These are phyloP conservation scores for Atherinosoma microstoma DNA, from an alignment of 2,797 vertebrate genomes.

Conservation along the genomic window DNA sequence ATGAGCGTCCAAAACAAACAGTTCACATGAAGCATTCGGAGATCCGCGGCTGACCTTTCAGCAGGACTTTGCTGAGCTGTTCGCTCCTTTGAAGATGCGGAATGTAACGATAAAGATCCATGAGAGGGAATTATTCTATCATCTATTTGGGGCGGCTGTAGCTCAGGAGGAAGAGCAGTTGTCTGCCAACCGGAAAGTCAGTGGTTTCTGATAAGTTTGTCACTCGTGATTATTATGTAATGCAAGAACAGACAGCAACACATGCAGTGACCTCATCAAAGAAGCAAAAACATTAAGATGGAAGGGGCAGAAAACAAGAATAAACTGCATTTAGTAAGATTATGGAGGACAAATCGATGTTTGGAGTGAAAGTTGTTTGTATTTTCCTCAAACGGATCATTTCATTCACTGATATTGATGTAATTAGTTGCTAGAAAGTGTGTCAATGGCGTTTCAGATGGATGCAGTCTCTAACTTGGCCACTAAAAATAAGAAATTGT, in stretches of 20 bases:
- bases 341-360: background rate
- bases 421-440: no score
- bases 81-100: background rate
- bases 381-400: background rate
- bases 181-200: no score
- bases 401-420: no score
- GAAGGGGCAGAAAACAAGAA: background rate
- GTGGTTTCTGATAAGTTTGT: no score
- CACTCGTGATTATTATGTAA: background rate
- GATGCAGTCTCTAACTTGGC: background rate
- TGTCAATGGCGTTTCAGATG: no score
- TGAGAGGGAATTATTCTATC: background rate
- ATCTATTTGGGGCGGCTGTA: no score
- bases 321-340: no score
- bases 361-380: background rate
- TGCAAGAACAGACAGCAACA: no score
- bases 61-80: slow-evolving; percentile 1
- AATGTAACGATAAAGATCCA: background rate
- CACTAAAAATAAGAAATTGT: no score
- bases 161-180: no score
- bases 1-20: slow-evolving; percentile 33
- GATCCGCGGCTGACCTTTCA: slow-evolving; percentile 29
- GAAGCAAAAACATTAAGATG: background rate
- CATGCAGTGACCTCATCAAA: background rate
- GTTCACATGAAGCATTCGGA: slow-evolving; percentile 4